Evolutionary conservation across 2,888 invertebrate genomes (phyloP).

Genomic region (Cabera pusaria): DNA sequence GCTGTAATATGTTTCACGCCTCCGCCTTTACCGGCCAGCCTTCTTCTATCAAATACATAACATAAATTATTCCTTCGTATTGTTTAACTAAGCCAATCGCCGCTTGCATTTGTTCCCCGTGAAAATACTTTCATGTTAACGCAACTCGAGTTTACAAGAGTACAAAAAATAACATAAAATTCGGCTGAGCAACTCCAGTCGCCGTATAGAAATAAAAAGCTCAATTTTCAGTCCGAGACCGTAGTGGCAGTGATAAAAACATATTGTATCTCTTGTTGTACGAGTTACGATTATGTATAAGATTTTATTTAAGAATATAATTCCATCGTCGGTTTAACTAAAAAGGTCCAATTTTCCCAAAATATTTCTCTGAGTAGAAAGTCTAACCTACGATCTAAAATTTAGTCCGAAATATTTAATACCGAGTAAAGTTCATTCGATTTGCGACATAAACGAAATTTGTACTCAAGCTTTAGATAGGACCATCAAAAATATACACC

Average conservation of each 20-base stretch:
- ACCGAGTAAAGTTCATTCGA: conserved; percentile 11
- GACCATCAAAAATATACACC: conserved; percentile 33
- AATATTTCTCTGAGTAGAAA: conserved; percentile 58
- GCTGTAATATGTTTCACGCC: conserved; percentile 79
- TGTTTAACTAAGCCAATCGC: conserved; percentile 21
- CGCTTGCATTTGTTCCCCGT: conserved; percentile 40
- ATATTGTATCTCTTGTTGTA: conserved; percentile 59
- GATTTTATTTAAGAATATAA: conserved; percentile 54
- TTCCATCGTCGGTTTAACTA: conserved; percentile 33
- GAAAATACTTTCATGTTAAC: conserved; percentile 26
- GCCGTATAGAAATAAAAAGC: conserved; percentile 31
- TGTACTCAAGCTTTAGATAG: conserved; percentile 65
- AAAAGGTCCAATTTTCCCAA: conserved; percentile 51
- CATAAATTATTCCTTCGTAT: conserved; percentile 26
- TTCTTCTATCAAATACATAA: conserved; percentile 29
- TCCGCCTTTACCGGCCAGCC: conserved; percentile 41
- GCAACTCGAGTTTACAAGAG: conserved; percentile 4
- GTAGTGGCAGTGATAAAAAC: conserved; percentile 78
- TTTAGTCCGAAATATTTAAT: conserved; percentile 17
- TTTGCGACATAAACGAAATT: conserved; percentile 45
- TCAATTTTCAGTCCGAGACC: conserved; percentile 44
- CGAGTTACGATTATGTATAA: conserved; percentile 49
- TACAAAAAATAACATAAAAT: conserved; percentile 44
- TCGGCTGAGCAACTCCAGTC: conserved; percentile 32
- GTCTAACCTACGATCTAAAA: conserved; percentile 20